These are phyloP conservation scores for Hydrolagus affinis DNA, from an alignment of 2,113 vertebrate genomes.

Conservation along the genomic window DNA sequence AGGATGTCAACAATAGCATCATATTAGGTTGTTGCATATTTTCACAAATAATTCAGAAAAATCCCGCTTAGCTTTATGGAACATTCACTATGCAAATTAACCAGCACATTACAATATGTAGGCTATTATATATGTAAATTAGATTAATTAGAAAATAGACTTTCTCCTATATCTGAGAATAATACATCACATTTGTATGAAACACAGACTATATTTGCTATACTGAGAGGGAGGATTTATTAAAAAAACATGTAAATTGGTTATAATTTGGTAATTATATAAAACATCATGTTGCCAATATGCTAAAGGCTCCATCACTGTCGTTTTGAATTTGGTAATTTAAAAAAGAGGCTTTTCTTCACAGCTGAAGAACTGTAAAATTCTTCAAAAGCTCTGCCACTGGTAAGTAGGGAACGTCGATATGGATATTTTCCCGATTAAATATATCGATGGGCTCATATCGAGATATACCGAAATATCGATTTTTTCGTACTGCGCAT, in stretches of 20 bases:
- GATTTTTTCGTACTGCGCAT: no score
- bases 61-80: background rate
- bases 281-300: background rate
- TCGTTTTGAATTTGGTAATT: background rate
- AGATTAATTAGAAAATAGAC: slow-evolving; percentile 16
- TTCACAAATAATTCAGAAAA: slow-evolving; percentile 4
- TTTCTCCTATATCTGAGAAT: background rate
- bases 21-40: background rate
- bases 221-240: background rate
- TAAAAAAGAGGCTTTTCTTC: background rate
- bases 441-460: no score
- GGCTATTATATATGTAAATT: slow-evolving; percentile 1
- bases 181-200: background rate
- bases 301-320: background rate
- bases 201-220: background rate
- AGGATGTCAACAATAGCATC: no score
- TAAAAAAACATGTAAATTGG: slow-evolving; percentile 3
- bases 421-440: no score
- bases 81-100: background rate
- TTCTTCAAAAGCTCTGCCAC: no score
- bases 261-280: slow-evolving; percentile 11
- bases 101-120: slow-evolving; percentile 5
- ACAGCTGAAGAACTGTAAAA: background rate
- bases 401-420: no score
- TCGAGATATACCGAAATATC: no score